phyloP scores from a whole-genome alignment of 2,113 vertebrate species.

The Tachycineta bicolor region DNA sequence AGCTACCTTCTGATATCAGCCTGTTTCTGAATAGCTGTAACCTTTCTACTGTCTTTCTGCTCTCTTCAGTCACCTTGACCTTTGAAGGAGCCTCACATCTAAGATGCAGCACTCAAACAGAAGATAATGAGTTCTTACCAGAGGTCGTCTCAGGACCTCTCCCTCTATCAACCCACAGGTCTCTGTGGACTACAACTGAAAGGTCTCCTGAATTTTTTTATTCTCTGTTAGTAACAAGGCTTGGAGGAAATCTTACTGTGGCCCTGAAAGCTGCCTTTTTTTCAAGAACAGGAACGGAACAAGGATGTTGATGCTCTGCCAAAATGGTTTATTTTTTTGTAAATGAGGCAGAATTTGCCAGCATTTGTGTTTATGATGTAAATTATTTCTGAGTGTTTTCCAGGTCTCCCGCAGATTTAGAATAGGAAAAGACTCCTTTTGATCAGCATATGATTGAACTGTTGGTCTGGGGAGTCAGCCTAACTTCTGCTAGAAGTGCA shows the following conservation, averaged over 20 bases:
- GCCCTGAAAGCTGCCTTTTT: constrained; percentile 50
- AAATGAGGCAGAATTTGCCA: constrained; percentile 52
- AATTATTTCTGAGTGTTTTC: constrained; percentile 54
- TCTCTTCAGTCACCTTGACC: not conserved
- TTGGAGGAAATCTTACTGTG: constrained; percentile 39
- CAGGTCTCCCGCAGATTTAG: constrained; percentile 3
- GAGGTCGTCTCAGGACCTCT: constrained; percentile 11
- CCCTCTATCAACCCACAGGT: not conserved
- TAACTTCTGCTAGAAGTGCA: not conserved
- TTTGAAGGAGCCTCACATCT: not conserved
- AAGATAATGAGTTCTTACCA: not conserved
- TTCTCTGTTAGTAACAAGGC: constrained; percentile 10
- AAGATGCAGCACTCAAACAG: not conserved
- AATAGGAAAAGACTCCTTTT: constrained; percentile 22
- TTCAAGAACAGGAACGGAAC: constrained; percentile 46
- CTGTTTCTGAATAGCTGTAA: not conserved
- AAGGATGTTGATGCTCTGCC: not conserved
- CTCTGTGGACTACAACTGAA: not conserved
- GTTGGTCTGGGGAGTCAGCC: not conserved
- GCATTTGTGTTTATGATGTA: constrained; percentile 47
- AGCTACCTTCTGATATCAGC: not conserved
- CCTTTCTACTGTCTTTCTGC: not conserved
- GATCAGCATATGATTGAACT: not conserved
- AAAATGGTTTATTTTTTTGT: constrained; percentile 51
- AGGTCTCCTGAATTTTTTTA: constrained; percentile 8